Base-by-base conservation (phyloP, 2,888 invertebrate species). In the Nymphalis c-album region DNA sequence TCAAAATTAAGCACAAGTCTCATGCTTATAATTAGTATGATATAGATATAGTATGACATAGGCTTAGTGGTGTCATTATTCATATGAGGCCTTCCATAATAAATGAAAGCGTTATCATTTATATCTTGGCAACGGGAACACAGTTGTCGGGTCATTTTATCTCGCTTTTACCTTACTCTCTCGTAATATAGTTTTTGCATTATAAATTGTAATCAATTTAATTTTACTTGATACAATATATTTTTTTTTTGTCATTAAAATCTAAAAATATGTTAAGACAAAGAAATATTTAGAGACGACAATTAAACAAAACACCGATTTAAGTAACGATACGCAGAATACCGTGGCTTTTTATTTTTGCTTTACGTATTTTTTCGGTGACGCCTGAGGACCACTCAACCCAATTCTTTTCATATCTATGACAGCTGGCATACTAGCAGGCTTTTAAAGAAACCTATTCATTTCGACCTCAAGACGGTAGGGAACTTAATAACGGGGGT, bases 391-490 rank as follows among this genome's bases (percentile, higher is more conserved):
- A 80, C 81, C 83, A 83, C 86, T 86, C 85, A 82, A 79, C 80
- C 82, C 81, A 82, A 82, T 87, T 88, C 86, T 83, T 87, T 89
- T 89, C 85, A 88, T 84, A 83, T 81, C 86, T 84, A 85, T 84
- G 87, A 86, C 90, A 90, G 88, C 86, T 87, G 86, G 86, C 84
- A 82, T 80, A 80, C 81, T 80, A 79, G 79, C 80, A 76, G 79
- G 84, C 85, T 87, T 88, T 88, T 85, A 87, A 88, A 88, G 84
- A 75, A 82, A 87, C 84, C 89, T 88, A 88, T 90, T 90, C 88
- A 90, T 88, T 89, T 86, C 84, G 88, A 86, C 88, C 88, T 88
- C 88, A 89, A 90, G 90, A 85, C 84, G 85, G 80, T 81, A 78
- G 82, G 83, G 81, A 84, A 85, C 87, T 90, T 87, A 87, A 89